Evolutionary conservation across 2,888 invertebrate species (phyloP).

Genomic region (Coelopa pilipes): DNA sequence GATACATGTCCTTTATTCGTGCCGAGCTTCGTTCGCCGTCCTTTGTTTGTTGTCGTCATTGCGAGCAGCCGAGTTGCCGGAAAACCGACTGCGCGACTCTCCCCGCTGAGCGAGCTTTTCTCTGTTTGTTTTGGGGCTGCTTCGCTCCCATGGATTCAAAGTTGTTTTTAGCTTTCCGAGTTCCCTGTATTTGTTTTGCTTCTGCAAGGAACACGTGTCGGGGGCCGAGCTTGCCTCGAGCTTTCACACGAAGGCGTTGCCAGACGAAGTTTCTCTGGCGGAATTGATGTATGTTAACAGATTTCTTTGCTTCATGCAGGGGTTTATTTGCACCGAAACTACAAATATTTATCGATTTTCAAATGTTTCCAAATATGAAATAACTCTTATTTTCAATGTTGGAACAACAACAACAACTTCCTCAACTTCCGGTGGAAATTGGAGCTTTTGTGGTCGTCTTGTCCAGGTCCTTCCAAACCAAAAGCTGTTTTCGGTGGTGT

Average conservation of each 20-base stretch:
- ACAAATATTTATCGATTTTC: too few relatives aligned
- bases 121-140: neutral
- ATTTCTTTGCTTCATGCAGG: too few relatives aligned
- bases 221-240: neutral
- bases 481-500: too few relatives aligned
- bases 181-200: neutral
- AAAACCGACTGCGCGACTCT: neutral
- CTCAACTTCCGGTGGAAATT: too few relatives aligned
- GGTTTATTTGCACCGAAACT: too few relatives aligned
- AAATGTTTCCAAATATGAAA: too few relatives aligned
- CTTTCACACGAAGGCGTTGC: neutral
- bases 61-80: neutral
- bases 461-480: too few relatives aligned
- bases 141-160: neutral
- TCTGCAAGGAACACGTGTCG: neutral
- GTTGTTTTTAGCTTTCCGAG: constrained; percentile 5
- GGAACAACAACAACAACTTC: too few relatives aligned
- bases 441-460: too few relatives aligned
- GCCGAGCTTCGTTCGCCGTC: neutral
- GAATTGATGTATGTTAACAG: too few relatives aligned
- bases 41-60: constrained; percentile 20
- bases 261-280: neutral
- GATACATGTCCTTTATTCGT: constrained; percentile 29
- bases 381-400: too few relatives aligned
- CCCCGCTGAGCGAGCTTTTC: constrained; percentile 4